Evolutionary conservation across 2,113 vertebrate genomes (phyloP).

Genomic region (Gallinago jamesoni): DNA sequence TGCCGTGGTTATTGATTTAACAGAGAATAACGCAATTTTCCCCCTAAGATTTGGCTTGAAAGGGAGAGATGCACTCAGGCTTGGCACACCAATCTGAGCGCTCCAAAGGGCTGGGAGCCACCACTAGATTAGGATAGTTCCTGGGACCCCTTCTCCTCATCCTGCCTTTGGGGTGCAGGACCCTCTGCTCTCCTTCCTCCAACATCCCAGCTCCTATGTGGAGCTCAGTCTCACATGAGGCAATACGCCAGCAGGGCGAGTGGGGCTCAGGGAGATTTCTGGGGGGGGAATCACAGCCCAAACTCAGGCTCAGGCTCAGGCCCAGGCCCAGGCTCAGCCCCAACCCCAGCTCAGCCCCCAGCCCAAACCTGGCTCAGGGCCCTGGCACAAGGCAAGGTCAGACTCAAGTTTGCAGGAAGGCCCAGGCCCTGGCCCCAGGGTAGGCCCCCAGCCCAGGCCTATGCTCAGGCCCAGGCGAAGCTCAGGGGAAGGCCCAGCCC

Average conservation of each 20-base stretch:
- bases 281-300: fast-evolving
- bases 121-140: fast-evolving
- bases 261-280: fast-evolving
- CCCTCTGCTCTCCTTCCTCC: neutral
- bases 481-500: too few relatives aligned
- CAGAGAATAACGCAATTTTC: fast-evolving
- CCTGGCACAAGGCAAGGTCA: neutral
- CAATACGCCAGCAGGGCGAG: fast-evolving
- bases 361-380: too few relatives aligned
- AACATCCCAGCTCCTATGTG: fast-evolving
- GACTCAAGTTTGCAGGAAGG: neutral
- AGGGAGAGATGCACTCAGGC: neutral
- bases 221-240: fast-evolving
- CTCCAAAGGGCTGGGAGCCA: neutral
- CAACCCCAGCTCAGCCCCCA: too few relatives aligned
- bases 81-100: fast-evolving
- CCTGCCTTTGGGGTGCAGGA: fast-evolving
- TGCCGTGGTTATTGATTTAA: neutral
- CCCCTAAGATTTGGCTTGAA: neutral
- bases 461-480: neutral
- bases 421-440: fast-evolving
- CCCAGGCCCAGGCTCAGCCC: neutral
- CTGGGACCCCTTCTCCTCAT: neutral
- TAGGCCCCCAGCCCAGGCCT: neutral
- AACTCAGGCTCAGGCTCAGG: neutral